phyloP scores from a whole-genome alignment of 1,140 invertebrate species.

The Pachypeltis micranthus region DNA sequence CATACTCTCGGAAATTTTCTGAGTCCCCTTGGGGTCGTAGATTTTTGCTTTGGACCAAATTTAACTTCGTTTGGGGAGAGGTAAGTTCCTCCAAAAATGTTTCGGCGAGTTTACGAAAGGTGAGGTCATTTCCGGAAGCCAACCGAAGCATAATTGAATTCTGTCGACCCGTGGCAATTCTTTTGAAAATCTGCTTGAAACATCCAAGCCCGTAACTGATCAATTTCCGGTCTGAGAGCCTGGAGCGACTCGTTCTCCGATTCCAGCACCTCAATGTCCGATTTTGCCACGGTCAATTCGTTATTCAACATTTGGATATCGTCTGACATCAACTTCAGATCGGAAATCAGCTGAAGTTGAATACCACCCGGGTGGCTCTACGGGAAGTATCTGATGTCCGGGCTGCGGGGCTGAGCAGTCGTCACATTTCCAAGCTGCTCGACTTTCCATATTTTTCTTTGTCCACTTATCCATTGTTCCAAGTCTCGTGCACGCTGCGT shows the following conservation, averaged over 20 bases:
- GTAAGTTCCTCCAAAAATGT: not conserved
- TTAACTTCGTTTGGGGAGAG: not conserved
- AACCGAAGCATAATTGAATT: not conserved
- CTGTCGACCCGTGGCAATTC: not conserved
- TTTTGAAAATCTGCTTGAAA: not conserved
- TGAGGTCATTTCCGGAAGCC: not conserved
- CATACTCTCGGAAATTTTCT: not conserved
- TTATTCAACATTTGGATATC: too few relatives aligned
- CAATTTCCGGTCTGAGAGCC: too few relatives aligned
- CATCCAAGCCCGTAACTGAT: too few relatives aligned
- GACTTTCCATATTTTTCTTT: not conserved
- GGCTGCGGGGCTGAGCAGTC: not conserved
- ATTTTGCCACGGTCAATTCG: too few relatives aligned
- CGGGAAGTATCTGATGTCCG: not conserved
- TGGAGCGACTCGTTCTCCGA: too few relatives aligned
- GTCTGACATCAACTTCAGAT: not conserved
- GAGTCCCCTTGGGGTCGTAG: not conserved
- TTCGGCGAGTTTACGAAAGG: not conserved
- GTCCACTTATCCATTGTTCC: not conserved
- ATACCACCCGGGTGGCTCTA: not conserved
- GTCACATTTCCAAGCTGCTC: not conserved
- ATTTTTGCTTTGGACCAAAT: not conserved
- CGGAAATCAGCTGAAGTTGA: not conserved
- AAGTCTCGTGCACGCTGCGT: not conserved
- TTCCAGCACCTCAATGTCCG: too few relatives aligned